Evolutionary conservation across 2,113 vertebrate genomes (phyloP).

Genomic region (Gallinago undulata): DNA sequence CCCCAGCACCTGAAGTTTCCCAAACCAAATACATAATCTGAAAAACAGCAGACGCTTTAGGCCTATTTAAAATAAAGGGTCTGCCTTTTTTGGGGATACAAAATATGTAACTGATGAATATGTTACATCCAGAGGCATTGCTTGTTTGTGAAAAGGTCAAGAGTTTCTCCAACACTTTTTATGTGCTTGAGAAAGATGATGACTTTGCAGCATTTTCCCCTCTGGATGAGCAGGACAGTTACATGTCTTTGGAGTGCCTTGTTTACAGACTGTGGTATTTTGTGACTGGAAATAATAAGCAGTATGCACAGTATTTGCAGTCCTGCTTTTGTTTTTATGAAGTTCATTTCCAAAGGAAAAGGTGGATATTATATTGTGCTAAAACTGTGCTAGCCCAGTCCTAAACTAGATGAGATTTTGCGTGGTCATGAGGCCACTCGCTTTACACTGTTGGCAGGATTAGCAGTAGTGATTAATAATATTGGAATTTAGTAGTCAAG

Average conservation of each 20-base stretch:
- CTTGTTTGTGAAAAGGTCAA: not conserved
- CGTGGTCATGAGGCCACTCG: not conserved
- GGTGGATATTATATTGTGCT: not conserved
- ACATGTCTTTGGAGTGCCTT: constrained; percentile 32
- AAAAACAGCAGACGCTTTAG: not conserved
- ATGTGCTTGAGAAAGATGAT: not conserved
- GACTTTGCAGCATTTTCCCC: not conserved
- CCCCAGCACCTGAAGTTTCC: not conserved
- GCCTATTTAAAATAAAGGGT: not conserved
- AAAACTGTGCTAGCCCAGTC: not conserved
- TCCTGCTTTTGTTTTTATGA: constrained; percentile 28
- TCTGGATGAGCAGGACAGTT: not conserved
- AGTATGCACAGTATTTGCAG: not conserved
- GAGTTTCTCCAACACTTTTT: not conserved
- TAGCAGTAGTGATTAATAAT: constrained; percentile 15
- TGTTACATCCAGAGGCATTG: not conserved
- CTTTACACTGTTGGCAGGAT: not conserved
- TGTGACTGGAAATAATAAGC: not conserved
- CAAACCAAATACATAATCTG: not conserved
- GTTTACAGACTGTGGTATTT: constrained; percentile 4
- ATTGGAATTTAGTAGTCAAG: not conserved
- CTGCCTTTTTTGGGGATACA: not conserved
- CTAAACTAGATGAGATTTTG: not conserved
- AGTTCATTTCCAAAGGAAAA: not conserved
- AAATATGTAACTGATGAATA: not conserved